Evolutionary conservation across 2,113 vertebrate genomes (phyloP).

Genomic region (Ochotona princeps): DNA sequence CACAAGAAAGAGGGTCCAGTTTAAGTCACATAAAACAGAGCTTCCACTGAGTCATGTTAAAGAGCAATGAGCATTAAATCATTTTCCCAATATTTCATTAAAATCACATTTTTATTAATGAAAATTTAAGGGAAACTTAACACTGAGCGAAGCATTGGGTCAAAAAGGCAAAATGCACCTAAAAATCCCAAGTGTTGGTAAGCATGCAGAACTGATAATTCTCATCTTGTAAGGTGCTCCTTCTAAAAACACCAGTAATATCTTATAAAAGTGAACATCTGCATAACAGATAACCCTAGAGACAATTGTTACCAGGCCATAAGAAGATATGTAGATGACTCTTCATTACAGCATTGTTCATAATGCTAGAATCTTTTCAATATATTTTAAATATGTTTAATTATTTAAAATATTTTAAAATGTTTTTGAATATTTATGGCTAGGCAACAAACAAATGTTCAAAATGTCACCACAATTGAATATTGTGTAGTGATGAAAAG

Average conservation of each 20-base stretch:
- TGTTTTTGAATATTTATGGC: not conserved
- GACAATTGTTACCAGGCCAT: not conserved
- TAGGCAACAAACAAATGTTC: not conserved
- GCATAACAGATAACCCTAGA: not conserved
- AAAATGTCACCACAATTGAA: not conserved
- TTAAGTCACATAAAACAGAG: not conserved
- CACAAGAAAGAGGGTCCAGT: slow-evolving; percentile 70
- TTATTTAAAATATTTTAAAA: not conserved
- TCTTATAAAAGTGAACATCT: not conserved
- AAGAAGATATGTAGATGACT: not conserved
- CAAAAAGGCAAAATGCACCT: not conserved
- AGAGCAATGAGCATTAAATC: not conserved
- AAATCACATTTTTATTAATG: slow-evolving; percentile 5
- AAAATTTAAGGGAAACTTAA: slow-evolving; percentile 45
- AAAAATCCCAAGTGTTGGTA: not conserved
- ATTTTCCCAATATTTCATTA: not conserved
- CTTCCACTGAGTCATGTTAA: not conserved
- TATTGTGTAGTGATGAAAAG: not conserved
- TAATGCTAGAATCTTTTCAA: slow-evolving; percentile 1
- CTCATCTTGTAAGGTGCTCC: not conserved
- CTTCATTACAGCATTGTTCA: not conserved
- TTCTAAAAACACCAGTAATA: not conserved
- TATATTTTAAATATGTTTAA: not conserved
- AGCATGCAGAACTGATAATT: not conserved
- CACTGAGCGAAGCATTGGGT: not conserved